Evolutionary conservation across 2,113 vertebrate species (phyloP).

Genomic region (Sisor rabdophorus): DNA sequence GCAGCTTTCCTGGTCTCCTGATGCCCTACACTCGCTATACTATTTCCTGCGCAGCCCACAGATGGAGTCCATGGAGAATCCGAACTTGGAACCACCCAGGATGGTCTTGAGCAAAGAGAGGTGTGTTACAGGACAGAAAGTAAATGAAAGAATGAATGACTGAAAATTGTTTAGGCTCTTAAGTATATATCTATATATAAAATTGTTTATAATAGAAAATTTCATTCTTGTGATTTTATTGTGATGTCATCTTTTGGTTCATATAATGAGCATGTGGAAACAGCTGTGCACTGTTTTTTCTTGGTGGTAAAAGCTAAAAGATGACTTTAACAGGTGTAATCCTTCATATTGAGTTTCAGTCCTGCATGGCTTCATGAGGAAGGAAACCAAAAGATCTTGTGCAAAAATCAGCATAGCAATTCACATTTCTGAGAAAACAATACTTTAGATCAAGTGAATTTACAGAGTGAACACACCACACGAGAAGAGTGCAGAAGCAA

Average conservation of each 20-base stretch:
- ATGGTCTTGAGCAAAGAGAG: conserved; percentile 83
- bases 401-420: conserved; percentile 21
- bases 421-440: background rate
- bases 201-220: background rate
- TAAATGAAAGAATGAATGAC: too few relatives aligned
- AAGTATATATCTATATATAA: too few relatives aligned
- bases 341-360: conserved; percentile 9
- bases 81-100: conserved; percentile 83
- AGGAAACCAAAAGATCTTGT: conserved; percentile 18
- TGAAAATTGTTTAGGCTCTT: background rate
- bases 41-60: conserved; percentile 89
- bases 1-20: conserved; percentile 80
- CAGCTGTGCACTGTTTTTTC: background rate
- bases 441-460: conserved; percentile 9
- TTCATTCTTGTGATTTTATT: conserved; percentile 10
- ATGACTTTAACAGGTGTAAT: conserved; percentile 39
- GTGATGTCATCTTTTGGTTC: background rate
- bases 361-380: conserved; percentile 2
- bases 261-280: conserved; percentile 31
- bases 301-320: background rate
- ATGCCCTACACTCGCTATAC: conserved; percentile 86
- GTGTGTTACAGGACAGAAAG: conserved; percentile 59
- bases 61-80: conserved; percentile 90
- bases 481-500: background rate
- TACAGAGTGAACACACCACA: background rate